phyloP scores from a whole-genome alignment of 2,113 vertebrate species.

The Machaerirhynchus nigripectus region DNA sequence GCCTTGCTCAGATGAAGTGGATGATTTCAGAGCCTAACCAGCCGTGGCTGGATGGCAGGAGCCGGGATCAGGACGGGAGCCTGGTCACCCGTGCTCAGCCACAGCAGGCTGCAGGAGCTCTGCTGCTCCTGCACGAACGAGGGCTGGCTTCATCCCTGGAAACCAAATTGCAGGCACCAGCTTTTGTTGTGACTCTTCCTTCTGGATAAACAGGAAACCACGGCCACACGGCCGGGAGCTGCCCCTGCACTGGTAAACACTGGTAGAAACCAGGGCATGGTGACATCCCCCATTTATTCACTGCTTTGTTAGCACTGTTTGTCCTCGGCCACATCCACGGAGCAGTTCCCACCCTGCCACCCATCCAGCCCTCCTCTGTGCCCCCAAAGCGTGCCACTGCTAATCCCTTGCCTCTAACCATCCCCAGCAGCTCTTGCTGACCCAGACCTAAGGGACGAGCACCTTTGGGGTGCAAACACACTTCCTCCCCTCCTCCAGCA shows the following conservation, averaged over 20 bases:
- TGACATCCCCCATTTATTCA: conserved; percentile 13
- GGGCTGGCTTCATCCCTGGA: not conserved
- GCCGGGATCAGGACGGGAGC: not conserved
- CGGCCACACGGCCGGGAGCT: not conserved
- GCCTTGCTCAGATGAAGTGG: not conserved
- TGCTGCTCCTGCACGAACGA: not conserved
- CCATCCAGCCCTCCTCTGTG: not conserved
- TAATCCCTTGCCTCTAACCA: not conserved
- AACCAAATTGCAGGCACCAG: not conserved
- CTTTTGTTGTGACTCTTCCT: not conserved
- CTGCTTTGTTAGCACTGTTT: not conserved
- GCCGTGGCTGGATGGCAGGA: not conserved
- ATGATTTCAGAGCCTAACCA: not conserved
- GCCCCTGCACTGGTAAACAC: not conserved
- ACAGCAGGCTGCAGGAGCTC: not conserved
- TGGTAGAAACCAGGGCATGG: not conserved
- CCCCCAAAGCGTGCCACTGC: not conserved
- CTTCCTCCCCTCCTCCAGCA: not conserved
- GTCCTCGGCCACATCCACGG: not conserved
- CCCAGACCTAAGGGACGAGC: fast-evolving
- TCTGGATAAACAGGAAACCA: conserved; percentile 25
- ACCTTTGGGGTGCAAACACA: not conserved
- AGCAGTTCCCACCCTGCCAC: not conserved
- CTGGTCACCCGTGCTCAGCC: not conserved
- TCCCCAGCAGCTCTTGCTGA: not conserved